These are phyloP conservation scores for Arenaria interpres DNA, from an alignment of 2,113 vertebrate genomes.

Conservation along the genomic window DNA sequence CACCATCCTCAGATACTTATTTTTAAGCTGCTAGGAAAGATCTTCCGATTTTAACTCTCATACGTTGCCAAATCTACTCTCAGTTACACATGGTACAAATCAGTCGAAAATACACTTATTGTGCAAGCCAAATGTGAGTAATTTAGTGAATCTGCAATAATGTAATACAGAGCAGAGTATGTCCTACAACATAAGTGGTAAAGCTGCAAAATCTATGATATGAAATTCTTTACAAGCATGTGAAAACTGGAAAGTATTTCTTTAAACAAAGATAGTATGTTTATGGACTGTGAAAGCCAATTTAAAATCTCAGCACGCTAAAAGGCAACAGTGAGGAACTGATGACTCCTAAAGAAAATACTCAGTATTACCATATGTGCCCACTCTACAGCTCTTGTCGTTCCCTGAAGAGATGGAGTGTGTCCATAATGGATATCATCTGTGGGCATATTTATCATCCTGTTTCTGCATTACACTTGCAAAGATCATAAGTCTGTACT, in stretches of 20 bases:
- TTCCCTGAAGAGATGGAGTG: background rate
- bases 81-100: slow-evolving; percentile 31
- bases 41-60: background rate
- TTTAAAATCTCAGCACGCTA: slow-evolving; percentile 10
- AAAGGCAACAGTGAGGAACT: slow-evolving; percentile 4
- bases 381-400: background rate
- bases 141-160: slow-evolving; percentile 9
- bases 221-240: background rate
- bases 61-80: slow-evolving; percentile 13
- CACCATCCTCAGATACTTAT: slow-evolving; percentile 24
- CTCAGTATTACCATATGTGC: background rate
- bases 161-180: background rate
- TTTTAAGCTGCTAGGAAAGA: slow-evolving; percentile 29
- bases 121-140: slow-evolving; percentile 6
- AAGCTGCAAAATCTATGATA: background rate
- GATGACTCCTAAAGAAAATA: slow-evolving; percentile 26
- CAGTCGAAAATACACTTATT: slow-evolving; percentile 26
- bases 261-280: background rate
- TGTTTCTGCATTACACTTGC: background rate
- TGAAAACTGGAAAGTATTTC: slow-evolving; percentile 3
- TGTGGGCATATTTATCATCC: background rate
- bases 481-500: background rate
- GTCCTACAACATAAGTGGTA: background rate
- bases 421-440: background rate
- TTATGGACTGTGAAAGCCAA: slow-evolving; percentile 47